Evolutionary conservation across 2,888 invertebrate species (phyloP).

Genomic region (Hemaris fuciformis): DNA sequence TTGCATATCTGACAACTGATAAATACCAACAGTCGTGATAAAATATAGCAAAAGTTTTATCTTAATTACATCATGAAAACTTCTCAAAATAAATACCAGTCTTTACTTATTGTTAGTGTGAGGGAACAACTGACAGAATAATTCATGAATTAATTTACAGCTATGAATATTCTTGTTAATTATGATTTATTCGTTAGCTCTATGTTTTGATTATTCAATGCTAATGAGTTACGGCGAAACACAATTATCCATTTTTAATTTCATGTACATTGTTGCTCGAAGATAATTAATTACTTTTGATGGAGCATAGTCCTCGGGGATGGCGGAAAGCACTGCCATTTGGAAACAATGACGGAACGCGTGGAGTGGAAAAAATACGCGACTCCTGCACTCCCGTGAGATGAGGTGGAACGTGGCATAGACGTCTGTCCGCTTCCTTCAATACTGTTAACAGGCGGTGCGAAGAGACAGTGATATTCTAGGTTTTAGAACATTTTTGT

Average conservation of each 20-base stretch:
- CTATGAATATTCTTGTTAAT: slow-evolving; percentile 6
- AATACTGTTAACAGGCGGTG: background rate
- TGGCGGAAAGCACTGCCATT: slow-evolving; percentile 27
- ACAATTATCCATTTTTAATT: slow-evolving; percentile 2
- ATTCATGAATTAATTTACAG: slow-evolving; percentile 1
- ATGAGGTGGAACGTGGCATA: slow-evolving; percentile 24
- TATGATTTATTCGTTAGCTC: slow-evolving; percentile 1
- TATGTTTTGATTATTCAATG: slow-evolving; percentile 3
- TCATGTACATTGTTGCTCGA: background rate
- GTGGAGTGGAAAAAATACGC: slow-evolving; percentile 38
- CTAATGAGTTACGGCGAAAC: background rate
- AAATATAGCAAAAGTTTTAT: background rate
- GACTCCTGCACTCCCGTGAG: slow-evolving; percentile 30
- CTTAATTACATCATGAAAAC: background rate
- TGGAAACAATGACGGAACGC: slow-evolving; percentile 40
- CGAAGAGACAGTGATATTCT: background rate
- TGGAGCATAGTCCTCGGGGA: slow-evolving; percentile 26
- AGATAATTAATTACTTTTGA: background rate
- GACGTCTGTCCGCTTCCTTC: slow-evolving; percentile 20
- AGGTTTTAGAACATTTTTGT: too few relatives aligned
- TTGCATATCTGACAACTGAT: too few relatives aligned
- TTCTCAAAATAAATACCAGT: background rate
- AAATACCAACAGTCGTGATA: background rate
- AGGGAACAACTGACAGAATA: background rate
- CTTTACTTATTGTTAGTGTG: background rate